Evolutionary conservation across 2,888 invertebrate genomes (phyloP).

Genomic region (Ophion costatus): DNA sequence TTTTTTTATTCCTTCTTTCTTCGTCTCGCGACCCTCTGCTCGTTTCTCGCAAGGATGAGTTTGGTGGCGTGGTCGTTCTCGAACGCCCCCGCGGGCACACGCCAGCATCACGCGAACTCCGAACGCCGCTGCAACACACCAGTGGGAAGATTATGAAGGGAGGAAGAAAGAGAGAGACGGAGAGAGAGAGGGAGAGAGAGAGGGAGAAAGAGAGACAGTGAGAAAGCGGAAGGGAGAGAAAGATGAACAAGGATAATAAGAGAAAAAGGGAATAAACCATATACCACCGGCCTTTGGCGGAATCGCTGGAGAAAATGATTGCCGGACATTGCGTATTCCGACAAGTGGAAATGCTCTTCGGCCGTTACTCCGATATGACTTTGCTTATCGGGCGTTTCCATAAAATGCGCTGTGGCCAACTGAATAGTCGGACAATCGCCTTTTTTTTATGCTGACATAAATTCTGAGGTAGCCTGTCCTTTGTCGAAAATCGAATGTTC

Average conservation of each 20-base stretch:
- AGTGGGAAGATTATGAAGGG: constrained; percentile 50
- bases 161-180: constrained; percentile 30
- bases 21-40: constrained; percentile 43
- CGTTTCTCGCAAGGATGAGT: constrained; percentile 46
- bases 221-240: constrained; percentile 8
- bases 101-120: constrained; percentile 79
- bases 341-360: constrained; percentile 13
- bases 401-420: not conserved
- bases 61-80: constrained; percentile 67
- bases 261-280: constrained; percentile 2
- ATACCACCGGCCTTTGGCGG: constrained; percentile 10
- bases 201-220: constrained; percentile 15
- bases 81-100: constrained; percentile 82
- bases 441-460: not conserved
- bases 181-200: not conserved
- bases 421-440: not conserved
- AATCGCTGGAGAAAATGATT: constrained; percentile 25
- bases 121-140: constrained; percentile 38
- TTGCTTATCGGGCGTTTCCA: not conserved
- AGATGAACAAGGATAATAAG: constrained; percentile 25
- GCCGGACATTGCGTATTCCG: constrained; percentile 1
- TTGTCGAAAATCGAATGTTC: too few relatives aligned
- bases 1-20: constrained; percentile 29
- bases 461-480: too few relatives aligned
- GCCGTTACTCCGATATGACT: not conserved